Percentiles rank a stretch among this genome's conserved stretches.
Conservation (phyloP, 2,888 invertebrate genomes). For the Tribolium freemani region DNA sequence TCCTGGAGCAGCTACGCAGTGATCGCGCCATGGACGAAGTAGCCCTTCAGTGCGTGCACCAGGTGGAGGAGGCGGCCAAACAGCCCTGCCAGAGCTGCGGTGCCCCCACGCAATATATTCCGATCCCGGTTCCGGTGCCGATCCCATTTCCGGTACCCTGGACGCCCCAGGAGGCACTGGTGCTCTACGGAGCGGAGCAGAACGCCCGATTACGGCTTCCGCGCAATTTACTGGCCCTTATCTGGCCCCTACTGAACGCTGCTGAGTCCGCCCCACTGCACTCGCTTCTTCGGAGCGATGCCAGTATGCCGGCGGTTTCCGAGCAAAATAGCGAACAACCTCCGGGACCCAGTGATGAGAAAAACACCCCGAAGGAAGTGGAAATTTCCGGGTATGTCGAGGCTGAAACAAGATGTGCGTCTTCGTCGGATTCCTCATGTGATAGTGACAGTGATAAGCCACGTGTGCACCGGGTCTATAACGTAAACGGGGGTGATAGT, state of each 20-base stretch:
- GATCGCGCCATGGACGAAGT: slow-evolving; percentile 52
- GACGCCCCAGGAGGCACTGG: slow-evolving; percentile 71
- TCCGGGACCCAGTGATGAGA: neutral
- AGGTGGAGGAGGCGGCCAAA: slow-evolving; percentile 30
- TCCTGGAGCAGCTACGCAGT: slow-evolving; percentile 36
- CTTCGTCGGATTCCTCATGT: slow-evolving; percentile 69
- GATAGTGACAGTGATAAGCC: slow-evolving; percentile 65
- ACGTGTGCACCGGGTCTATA: slow-evolving; percentile 61
- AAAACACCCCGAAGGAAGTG: slow-evolving; percentile 19
- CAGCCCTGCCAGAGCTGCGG: slow-evolving; percentile 70
- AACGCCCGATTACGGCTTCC: slow-evolving; percentile 57
- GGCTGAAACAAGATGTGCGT: slow-evolving; percentile 71
- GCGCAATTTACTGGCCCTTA: slow-evolving; percentile 61
- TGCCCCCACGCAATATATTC: slow-evolving; percentile 72
- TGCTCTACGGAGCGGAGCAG: slow-evolving; percentile 66
- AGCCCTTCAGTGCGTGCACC: slow-evolving; percentile 55
- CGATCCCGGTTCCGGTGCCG: slow-evolving; percentile 86
- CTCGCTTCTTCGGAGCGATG: slow-evolving; percentile 42
- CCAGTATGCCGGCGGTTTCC: slow-evolving; percentile 66
- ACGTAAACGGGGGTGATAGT: slow-evolving; percentile 60
- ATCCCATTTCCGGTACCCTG: slow-evolving; percentile 87
- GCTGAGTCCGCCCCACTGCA: slow-evolving; percentile 46
- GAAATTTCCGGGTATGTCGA: slow-evolving; percentile 66
- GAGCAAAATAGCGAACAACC: slow-evolving; percentile 66
- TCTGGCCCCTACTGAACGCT: slow-evolving; percentile 63